Base-by-base conservation (phyloP, 2,113 vertebrate species). In the Pseudopodoces humilis region DNA sequence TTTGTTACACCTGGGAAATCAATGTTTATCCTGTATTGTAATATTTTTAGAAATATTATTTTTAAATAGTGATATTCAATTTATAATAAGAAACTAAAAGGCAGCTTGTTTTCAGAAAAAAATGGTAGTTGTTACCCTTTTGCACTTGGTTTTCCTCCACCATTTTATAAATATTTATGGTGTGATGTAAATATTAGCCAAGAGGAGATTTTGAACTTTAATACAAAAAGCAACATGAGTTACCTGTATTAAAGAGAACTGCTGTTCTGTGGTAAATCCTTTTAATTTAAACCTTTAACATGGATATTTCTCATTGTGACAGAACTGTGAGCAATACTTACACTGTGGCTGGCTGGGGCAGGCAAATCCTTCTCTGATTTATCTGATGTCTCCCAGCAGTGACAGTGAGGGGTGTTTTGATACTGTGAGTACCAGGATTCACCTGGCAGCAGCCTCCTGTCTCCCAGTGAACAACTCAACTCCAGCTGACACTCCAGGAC, bases 41-140 rank as follows among this genome's bases (percentile, higher is more conserved):
- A 95, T 98, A 98, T 98, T 97, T 98, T 97, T 98, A 95, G 97
- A 98, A 95, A 97, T 89, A 86, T 35, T 98, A 98, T 98, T 98
- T 98, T 97, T 95, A 96, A 98, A 97, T 83, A 92, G 97, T 50
- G 69, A 91, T 94, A 83, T 30, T 90, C 67, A 75, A 63, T 98
- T 98, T 98, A 76, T 98, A 97, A 96, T n/a, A 93, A 96, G 96
- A 71, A 96, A 91, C 70, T 49, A 78, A 96, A 91, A 97, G 95
- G 91, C 96, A 96, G 95, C 96, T 97, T 94, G 95, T 98, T 98
- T 97, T 97, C 93, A 96, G 96, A 92, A 95, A 93, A 94, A 68
- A 83, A 94, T 47, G 24, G 83, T 53, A 56, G 91, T 90, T 90
- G 86, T 96, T 95, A 83, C 22, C 77, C 90, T 97, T 97, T 97